A percentile compares a stretch with the other conserved stretches of the same genome.
Evolutionary conservation across 2,888 invertebrate species (phyloP).

Genomic region (Itoplectis maculator): DNA sequence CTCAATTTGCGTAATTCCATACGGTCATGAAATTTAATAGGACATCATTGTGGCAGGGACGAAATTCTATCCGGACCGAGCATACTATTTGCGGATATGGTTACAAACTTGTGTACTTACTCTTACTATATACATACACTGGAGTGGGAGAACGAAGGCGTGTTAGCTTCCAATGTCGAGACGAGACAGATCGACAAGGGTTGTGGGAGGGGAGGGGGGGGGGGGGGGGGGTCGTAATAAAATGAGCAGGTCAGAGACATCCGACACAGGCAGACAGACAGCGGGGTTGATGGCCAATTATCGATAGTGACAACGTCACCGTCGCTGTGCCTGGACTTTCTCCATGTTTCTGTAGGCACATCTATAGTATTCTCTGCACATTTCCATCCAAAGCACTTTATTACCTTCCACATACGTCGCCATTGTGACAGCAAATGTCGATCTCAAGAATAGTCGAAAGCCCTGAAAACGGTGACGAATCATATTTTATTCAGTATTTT

Average conservation of each 20-base stretch:
- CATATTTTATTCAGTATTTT: no score
- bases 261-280: background rate
- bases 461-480: no score
- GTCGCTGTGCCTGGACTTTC: background rate
- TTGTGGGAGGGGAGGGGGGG: no score
- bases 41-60: background rate
- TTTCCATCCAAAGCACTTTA: no score
- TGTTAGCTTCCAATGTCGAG: slow-evolving; percentile 35
- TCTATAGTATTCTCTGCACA: background rate
- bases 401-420: no score
- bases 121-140: background rate
- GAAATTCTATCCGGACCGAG: slow-evolving; percentile 31
- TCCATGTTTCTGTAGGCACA: background rate
- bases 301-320: slow-evolving; percentile 30
- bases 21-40: background rate
- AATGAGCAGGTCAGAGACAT: slow-evolving; percentile 24
- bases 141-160: background rate
- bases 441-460: no score
- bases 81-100: slow-evolving; percentile 47
- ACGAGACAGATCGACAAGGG: slow-evolving; percentile 27
- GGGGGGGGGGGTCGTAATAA: slow-evolving; percentile 9
- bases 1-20: background rate
- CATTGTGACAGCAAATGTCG: no score
- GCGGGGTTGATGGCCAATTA: slow-evolving; percentile 33
- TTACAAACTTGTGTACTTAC: slow-evolving; percentile 22